Evolutionary conservation across 2,888 invertebrate genomes (phyloP), one percentile per base, ranked within the genome.

Genomic region (Acrobeloides nanus): DNA sequence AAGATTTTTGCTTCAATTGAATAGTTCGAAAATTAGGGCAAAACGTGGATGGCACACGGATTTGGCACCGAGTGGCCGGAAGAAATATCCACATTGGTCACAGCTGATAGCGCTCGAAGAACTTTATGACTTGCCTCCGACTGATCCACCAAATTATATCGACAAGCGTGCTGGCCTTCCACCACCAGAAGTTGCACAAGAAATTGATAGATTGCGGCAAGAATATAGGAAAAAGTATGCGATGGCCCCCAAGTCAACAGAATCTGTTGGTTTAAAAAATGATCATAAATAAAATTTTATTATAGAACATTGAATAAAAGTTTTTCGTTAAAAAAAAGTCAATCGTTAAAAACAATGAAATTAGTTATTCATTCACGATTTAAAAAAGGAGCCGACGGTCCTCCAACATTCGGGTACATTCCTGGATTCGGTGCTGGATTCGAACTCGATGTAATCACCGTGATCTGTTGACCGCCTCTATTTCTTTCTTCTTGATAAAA

Each of bases 71-170:
- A 60, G 64, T 15, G 70, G 69, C 17, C 50, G 64, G 20, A 66
- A 66, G 39, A 47, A 64, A 38, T 66, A 70, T 42, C 69, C 69
- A 8, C 69, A 69, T 35, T 69, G 69, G 69, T 65, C 64, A 17
- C 49, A 68, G 26, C 51, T 69, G 15, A 68, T 69, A 62, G 52
- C 59, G 10, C 38, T 69, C 15, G 69, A 69, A 48, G 69, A 64
- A 18, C 48, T 64, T 18, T 62, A 57, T 27, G 57, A 57, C 10
- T 48, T 66, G 2, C 62, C 59, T 8, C 24, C 40, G 25, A 34
- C 42, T 20, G 56, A 50, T 5, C 62, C 64, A 35, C 54, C 50
- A 42, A 64, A 64, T 41, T 64, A 62, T 42, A 69, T 69, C 38
- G 69, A 69, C 46, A 69, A 69, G 41, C 52, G 58, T 48, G 57